Evolutionary conservation across 1,140 invertebrate species (phyloP).

Genomic region (Drosophila melanica): DNA sequence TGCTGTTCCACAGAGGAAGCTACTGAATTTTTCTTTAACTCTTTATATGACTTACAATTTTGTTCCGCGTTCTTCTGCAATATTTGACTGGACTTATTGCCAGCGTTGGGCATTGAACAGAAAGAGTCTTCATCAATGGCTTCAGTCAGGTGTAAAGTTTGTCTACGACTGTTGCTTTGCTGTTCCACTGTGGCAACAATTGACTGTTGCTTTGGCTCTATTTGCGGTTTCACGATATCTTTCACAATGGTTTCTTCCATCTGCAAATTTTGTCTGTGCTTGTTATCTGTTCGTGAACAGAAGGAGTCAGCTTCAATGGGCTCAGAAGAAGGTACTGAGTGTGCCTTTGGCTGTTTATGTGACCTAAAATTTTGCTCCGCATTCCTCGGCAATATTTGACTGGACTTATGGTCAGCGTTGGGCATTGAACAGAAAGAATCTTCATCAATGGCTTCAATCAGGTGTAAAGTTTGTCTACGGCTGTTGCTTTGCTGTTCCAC

Average conservation of each 20-base stretch:
- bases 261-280: background rate
- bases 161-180: background rate
- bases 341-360: background rate
- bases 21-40: background rate
- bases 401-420: background rate
- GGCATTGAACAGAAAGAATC: background rate
- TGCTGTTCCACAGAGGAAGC: background rate
- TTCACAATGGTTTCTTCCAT: conserved; percentile 4
- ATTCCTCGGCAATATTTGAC: background rate
- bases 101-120: background rate
- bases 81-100: background rate
- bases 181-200: background rate
- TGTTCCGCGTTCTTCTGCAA: conserved; percentile 3
- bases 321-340: background rate
- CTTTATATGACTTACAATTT: background rate
- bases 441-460: conserved; percentile 12
- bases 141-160: conserved; percentile 6
- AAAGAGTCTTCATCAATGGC: conserved; percentile 14
- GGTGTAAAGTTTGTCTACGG: conserved; percentile 5
- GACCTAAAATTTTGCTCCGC: conserved; percentile 3
- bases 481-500: background rate
- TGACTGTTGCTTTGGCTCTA: background rate
- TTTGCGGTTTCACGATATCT: background rate
- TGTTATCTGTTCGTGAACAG: background rate
- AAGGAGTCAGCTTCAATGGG: conserved; percentile 2